Percentiles rank a stretch among this genome's conserved stretches.
Conservation (phyloP, 2,113 vertebrate species). For the Hippocampus comes region DNA sequence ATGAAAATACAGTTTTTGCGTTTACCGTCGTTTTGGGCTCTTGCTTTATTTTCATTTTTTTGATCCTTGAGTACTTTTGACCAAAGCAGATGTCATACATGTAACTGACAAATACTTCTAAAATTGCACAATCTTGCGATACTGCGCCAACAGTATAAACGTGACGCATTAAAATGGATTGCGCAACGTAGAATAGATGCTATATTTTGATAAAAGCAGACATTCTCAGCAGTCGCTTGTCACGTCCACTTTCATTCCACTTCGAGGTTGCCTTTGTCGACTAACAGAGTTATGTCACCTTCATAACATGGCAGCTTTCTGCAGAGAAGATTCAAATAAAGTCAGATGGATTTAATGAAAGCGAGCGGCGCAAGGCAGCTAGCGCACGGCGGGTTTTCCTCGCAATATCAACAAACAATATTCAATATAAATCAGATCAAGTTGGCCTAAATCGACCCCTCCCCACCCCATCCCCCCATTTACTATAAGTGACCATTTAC, state of each 20-base stretch:
- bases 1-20: too few species aligned
- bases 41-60: too few species aligned
- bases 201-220: not conserved
- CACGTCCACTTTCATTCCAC: slow-evolving; percentile 22
- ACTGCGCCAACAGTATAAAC: too few species aligned
- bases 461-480: not conserved
- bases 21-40: too few species aligned
- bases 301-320: slow-evolving; percentile 15
- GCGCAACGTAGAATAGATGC: not conserved
- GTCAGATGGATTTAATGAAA: slow-evolving; percentile 20
- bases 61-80: too few species aligned
- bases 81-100: too few species aligned
- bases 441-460: not conserved
- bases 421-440: not conserved
- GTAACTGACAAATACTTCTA: not conserved
- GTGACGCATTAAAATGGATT: not conserved
- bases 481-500: not conserved
- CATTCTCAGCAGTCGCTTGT: slow-evolving; percentile 11
- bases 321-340: slow-evolving; percentile 7
- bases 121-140: not conserved
- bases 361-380: not conserved
- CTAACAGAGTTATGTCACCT: slow-evolving; percentile 33
- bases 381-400: not conserved
- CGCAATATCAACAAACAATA: not conserved
- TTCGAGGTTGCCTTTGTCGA: slow-evolving; percentile 29